Evolutionary conservation across 1,140 invertebrate species (phyloP).

Genomic region (Diploscapter pachys): DNA sequence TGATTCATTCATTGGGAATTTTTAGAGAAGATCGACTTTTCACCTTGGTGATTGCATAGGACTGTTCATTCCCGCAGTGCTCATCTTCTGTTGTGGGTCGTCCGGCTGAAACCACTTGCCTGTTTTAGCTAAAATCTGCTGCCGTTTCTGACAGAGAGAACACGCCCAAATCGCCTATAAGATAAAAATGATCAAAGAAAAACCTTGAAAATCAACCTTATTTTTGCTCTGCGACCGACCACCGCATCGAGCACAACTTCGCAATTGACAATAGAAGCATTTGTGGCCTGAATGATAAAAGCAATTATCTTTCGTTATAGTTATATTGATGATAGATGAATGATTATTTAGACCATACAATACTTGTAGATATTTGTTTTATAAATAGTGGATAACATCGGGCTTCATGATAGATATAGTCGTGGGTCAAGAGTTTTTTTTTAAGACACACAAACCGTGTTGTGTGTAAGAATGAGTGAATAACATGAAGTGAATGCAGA

Average conservation of each 20-base stretch:
- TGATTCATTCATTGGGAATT: too few relatives aligned
- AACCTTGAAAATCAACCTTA: constrained; percentile 41
- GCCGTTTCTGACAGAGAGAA: constrained; percentile 95
- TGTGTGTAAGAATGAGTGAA: neutral
- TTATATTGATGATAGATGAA: neutral
- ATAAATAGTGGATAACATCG: too few relatives aligned
- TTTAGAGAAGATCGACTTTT: too few relatives aligned
- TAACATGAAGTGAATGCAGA: neutral
- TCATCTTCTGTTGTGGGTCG: constrained; percentile 26
- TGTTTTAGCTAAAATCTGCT: constrained; percentile 93
- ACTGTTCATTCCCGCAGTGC: neutral
- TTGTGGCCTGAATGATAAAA: constrained; percentile 69
- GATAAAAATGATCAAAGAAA: constrained; percentile 4
- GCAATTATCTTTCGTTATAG: constrained; percentile 17
- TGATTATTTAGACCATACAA: too few relatives aligned
- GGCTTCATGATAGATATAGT: neutral
- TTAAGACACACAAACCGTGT: neutral
- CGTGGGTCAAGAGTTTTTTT: constrained; percentile 13
- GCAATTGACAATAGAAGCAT: constrained; percentile 92
- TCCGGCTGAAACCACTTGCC: constrained; percentile 66
- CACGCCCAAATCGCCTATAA: constrained; percentile 94
- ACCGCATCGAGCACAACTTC: constrained; percentile 93
- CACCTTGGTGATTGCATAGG: too few relatives aligned
- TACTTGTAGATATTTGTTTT: too few relatives aligned
- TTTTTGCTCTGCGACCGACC: constrained; percentile 72